Conservation (phyloP, 2,888 invertebrate species). For the Pristionchus arcanus region DNA sequence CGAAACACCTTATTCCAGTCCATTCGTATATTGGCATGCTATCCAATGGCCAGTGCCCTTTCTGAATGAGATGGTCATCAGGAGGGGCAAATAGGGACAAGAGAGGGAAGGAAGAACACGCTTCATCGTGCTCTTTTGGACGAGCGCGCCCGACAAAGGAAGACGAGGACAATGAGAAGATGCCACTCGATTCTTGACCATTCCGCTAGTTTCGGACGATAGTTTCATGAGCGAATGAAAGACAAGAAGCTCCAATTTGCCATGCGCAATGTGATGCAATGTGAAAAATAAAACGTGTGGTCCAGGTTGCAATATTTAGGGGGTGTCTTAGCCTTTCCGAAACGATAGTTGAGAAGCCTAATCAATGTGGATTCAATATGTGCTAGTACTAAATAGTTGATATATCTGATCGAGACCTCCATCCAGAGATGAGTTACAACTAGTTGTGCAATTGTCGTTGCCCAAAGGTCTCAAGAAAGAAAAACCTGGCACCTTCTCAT, state of each 20-base stretch:
- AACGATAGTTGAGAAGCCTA: too few relatives aligned
- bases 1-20: background rate
- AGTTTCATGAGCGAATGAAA: background rate
- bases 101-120: background rate
- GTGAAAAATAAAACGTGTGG: too few relatives aligned
- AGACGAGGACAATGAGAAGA: background rate
- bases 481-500: background rate
- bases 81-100: background rate
- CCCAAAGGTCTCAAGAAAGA: too few relatives aligned
- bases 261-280: too few relatives aligned
- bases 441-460: background rate
- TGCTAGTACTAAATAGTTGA: too few relatives aligned
- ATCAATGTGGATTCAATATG: too few relatives aligned
- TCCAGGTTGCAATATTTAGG: too few relatives aligned
- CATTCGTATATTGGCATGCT: background rate
- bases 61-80: conserved; percentile 3
- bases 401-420: too few relatives aligned
- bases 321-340: too few relatives aligned
- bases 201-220: background rate
- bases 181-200: background rate
- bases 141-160: background rate
- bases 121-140: background rate
- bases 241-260: too few relatives aligned
- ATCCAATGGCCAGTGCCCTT: background rate
- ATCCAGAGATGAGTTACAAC: too few relatives aligned